Evolutionary conservation across 2,888 invertebrate genomes (phyloP), one percentile per base, ranked within the genome.

Genomic region (Notodonta ziczac): DNA sequence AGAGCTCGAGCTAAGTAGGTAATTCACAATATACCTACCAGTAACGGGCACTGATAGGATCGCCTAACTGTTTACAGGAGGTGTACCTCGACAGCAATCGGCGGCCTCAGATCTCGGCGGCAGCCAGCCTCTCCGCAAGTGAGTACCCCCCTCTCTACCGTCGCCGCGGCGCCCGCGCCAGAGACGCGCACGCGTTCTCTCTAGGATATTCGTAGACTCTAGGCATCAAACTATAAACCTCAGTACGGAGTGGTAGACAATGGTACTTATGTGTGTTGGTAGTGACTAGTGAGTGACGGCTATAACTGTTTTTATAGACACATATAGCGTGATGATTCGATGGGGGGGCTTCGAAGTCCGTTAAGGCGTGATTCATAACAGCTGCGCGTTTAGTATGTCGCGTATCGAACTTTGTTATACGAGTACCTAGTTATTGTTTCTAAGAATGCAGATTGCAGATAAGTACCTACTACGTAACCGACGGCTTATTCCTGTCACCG

Each of bases 41-140:
- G 44, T 4, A 4, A n/a, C 16, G 5, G 46, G 16, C 9, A 61
- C 51, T 46, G 14, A 60, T 40, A 48, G 7, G 52, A 32, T 24
- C 9, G 12, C 35, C 24, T 58, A 13, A 62, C 65, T 60, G 40
- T 32, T 89, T 91, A 59, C 91, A 92, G 92, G 91, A 91, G 51
- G 73, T 80, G 69, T 92, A 74, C 63, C 67, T 91, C 82, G 85
- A 90, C 70, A 81, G 82, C 67, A 81, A 85, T 70, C 88, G 90
- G 57, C 86, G 94, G 44, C 86, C 93, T 58, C 95, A 94, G 79
- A 88, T 95, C 57, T 95, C 95, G 64, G 96, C 97, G 54, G 95
- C 96, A 62, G 96, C 96, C 65, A 96, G 96, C 70, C 93, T 97
- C 70, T 94, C 96, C 78, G 96, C 96, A 86, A 95, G 97, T 97